Percentiles rank a stretch among this genome's conserved stretches.
phyloP scores from a whole-genome alignment of 2,113 vertebrate genomes.

The Phalacrocorax aristotelis region DNA sequence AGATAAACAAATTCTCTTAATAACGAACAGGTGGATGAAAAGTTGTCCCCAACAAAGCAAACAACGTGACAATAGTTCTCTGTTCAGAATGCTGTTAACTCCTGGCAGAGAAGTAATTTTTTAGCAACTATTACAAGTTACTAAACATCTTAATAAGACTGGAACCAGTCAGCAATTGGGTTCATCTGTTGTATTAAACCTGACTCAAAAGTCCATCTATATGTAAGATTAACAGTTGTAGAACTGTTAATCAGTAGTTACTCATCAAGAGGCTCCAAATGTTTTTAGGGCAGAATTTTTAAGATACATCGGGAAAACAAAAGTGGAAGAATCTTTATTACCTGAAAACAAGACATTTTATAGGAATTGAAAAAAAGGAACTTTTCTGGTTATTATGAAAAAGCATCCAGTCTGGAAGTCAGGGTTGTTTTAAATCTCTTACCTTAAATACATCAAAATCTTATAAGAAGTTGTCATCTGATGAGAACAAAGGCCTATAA shows the following conservation, averaged over 20 bases:
- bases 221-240: neutral
- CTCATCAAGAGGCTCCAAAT: neutral
- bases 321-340: neutral
- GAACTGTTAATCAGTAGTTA: neutral
- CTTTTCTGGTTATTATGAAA: neutral
- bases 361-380: neutral
- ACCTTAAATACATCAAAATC: neutral
- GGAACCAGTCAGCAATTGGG: neutral
- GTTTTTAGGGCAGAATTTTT: neutral
- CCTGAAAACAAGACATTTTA: neutral
- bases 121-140: constrained; percentile 2
- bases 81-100: neutral
- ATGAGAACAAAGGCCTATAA: neutral
- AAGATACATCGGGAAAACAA: neutral
- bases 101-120: neutral
- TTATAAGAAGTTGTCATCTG: neutral
- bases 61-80: neutral
- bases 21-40: neutral
- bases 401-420: neutral
- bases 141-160: neutral
- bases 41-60: neutral
- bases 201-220: constrained; percentile 16
- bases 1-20: neutral
- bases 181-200: constrained; percentile 21
- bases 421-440: neutral